A percentile compares a stretch with the other conserved stretches of the same genome.
Conservation (phyloP, 2,113 vertebrate genomes). For the Podocnemis expansa region DNA sequence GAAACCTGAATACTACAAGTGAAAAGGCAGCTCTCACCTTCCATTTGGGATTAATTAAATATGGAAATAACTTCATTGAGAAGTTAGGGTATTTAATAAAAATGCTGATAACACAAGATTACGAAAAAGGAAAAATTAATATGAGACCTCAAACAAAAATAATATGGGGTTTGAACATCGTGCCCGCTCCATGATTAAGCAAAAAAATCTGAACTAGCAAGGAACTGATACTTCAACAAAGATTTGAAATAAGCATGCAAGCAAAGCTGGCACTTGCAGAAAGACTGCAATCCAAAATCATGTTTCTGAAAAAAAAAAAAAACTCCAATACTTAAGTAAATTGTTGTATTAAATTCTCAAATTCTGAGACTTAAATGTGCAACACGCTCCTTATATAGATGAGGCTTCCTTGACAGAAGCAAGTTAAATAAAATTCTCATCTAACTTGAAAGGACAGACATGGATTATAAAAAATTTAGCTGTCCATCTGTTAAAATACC, state of each 20-base stretch:
- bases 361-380: background rate
- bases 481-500: slow-evolving; percentile 51
- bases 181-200: slow-evolving; percentile 74
- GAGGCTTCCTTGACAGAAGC: slow-evolving; percentile 19
- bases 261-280: slow-evolving; percentile 11
- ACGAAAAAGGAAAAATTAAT: slow-evolving; percentile 54
- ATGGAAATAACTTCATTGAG: slow-evolving; percentile 67
- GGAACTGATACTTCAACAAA: slow-evolving; percentile 77
- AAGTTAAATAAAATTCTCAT: slow-evolving; percentile 8
- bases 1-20: slow-evolving; percentile 53
- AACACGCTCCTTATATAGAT: background rate
- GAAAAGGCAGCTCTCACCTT: slow-evolving; percentile 57
- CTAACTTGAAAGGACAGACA: slow-evolving; percentile 21
- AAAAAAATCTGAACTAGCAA: slow-evolving; percentile 69
- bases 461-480: slow-evolving; percentile 18
- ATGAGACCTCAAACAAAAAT: slow-evolving; percentile 66
- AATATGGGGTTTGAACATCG: slow-evolving; percentile 76
- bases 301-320: background rate
- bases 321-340: background rate
- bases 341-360: background rate
- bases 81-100: slow-evolving; percentile 78
- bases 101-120: slow-evolving; percentile 63
- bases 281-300: background rate
- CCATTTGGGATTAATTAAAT: slow-evolving; percentile 78
- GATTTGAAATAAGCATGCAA: slow-evolving; percentile 54